phyloP scores from a whole-genome alignment of 1,140 invertebrate species.

The Zaprionus camerounensis region DNA sequence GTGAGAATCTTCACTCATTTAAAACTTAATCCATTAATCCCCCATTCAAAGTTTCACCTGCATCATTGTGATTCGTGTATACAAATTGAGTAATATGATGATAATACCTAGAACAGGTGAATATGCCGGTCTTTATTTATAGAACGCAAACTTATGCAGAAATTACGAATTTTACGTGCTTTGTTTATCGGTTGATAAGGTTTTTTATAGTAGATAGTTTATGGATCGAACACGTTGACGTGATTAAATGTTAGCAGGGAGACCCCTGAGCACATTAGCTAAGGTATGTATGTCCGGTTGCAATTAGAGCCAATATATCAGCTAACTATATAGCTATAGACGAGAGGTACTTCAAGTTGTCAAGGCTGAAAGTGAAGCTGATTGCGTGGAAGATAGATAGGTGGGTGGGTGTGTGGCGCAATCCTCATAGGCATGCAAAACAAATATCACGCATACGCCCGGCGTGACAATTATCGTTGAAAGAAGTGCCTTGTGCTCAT shows the following conservation, averaged over 20 bases:
- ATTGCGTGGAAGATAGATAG: too few relatives aligned
- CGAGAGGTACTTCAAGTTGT: not conserved
- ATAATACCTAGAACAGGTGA: not conserved
- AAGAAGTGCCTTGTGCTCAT: not conserved
- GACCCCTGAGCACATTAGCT: not conserved
- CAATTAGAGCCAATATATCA: not conserved
- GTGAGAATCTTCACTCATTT: too few relatives aligned
- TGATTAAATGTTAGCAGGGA: constrained; percentile 28
- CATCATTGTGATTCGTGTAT: not conserved
- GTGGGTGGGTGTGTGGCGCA: too few relatives aligned
- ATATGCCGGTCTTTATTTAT: not conserved
- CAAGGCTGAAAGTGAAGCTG: not conserved
- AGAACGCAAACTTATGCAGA: not conserved
- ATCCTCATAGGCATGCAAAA: not conserved
- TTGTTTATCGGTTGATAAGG: constrained; percentile 39
- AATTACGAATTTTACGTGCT: not conserved
- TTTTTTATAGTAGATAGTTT: constrained; percentile 10
- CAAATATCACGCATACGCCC: constrained; percentile 7
- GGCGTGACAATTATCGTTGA: not conserved
- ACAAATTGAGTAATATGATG: not conserved
- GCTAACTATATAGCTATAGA: not conserved
- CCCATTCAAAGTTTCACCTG: not conserved
- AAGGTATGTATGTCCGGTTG: not conserved
- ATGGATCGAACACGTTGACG: constrained; percentile 5
- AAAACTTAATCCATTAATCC: too few relatives aligned